Evolutionary conservation across 2,797 vertebrate species (phyloP).

Genomic region (Anomalospiza imberbis): DNA sequence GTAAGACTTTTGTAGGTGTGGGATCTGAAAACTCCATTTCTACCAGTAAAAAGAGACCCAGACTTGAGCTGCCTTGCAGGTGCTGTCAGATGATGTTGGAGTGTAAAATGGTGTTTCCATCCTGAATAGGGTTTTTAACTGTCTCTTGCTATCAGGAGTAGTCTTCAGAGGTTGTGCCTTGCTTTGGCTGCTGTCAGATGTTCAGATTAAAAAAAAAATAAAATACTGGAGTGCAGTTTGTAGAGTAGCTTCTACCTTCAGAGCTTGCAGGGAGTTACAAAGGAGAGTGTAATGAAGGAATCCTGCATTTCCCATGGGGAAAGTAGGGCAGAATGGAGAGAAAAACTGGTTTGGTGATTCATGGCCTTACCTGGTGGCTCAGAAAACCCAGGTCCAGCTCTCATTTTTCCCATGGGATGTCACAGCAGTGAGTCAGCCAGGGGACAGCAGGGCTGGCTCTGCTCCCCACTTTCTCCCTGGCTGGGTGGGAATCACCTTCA

Average conservation of each 20-base stretch:
- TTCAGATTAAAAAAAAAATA: not conserved
- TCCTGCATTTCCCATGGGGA: not conserved
- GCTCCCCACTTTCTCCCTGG: not conserved
- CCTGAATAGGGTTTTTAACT: not conserved
- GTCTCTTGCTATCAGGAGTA: not conserved
- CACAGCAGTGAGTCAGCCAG: not conserved
- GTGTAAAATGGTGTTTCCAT: not conserved
- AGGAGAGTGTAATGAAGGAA: not conserved
- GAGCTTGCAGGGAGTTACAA: not conserved
- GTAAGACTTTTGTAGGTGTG: not conserved
- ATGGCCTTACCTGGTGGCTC: not conserved
- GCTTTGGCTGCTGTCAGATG: not conserved
- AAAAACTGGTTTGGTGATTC: constrained; percentile 10
- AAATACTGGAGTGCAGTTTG: not conserved
- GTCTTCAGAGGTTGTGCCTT: not conserved
- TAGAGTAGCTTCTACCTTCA: not conserved
- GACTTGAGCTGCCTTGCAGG: not conserved
- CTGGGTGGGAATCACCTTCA: not conserved
- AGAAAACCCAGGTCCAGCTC: not conserved
- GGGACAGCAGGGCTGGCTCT: not conserved
- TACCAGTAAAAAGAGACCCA: not conserved
- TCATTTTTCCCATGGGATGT: not conserved
- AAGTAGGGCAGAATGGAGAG: not conserved
- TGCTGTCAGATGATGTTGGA: not conserved
- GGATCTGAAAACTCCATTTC: not conserved